phyloP scores from a whole-genome alignment of 53 echinoderm and acorn worm species.

The Patiria pectinifera region DNA sequence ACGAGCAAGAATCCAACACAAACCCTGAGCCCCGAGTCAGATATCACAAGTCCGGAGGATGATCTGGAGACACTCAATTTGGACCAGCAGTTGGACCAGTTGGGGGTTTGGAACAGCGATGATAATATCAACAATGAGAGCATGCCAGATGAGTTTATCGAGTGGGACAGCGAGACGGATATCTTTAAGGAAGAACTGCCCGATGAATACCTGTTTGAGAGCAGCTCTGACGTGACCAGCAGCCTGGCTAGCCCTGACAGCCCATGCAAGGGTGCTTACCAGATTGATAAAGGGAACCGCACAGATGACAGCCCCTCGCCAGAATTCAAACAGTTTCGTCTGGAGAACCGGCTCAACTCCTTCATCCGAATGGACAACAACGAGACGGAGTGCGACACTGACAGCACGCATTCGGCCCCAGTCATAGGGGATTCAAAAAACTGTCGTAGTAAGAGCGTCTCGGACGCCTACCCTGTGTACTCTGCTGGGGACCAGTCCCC shows the following conservation, averaged over 20 bases:
- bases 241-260: slow-evolving; percentile 57
- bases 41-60: slow-evolving; percentile 52
- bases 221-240: slow-evolving; percentile 77
- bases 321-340: slow-evolving; percentile 69
- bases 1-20: slow-evolving; percentile 22
- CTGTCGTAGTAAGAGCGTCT: slow-evolving; percentile 79
- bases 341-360: slow-evolving; percentile 83
- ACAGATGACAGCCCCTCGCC: slow-evolving; percentile 60
- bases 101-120: slow-evolving; percentile 92
- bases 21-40: slow-evolving; percentile 52
- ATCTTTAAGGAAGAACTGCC: slow-evolving; percentile 94
- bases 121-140: slow-evolving; percentile 92
- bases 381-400: slow-evolving; percentile 56
- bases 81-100: slow-evolving; percentile 80
- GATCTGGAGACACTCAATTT: slow-evolving; percentile 65
- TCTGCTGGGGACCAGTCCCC: slow-evolving; percentile 67
- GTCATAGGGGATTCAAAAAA: slow-evolving; percentile 61
- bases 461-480: slow-evolving; percentile 69
- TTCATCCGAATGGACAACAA: slow-evolving; percentile 74
- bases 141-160: slow-evolving; percentile 95
- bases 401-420: slow-evolving; percentile 51
- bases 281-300: slow-evolving; percentile 61
- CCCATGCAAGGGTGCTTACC: slow-evolving; percentile 53
- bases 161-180: slow-evolving; percentile 95
- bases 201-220: slow-evolving; percentile 82